Evolutionary conservation across 2,888 invertebrate species (phyloP).

Genomic region (Rotaria magnacalcarata): DNA sequence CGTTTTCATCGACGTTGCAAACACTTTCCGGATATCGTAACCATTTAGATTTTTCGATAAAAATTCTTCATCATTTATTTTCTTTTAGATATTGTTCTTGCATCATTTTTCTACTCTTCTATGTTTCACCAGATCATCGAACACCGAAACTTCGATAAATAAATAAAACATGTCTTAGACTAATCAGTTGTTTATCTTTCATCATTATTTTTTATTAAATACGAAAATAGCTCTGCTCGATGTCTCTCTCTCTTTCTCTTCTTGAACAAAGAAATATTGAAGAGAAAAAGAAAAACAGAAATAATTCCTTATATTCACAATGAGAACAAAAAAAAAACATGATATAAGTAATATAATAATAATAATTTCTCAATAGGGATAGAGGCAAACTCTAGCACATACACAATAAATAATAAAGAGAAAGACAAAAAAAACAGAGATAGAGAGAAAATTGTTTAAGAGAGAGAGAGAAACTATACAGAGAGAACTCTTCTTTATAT

Average conservation of each 20-base stretch:
- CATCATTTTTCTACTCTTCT: conserved; percentile 6
- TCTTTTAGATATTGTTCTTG: background rate
- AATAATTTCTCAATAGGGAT: too few relatives aligned
- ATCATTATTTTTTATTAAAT: too few relatives aligned
- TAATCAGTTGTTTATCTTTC: too few relatives aligned
- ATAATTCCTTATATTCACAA: conserved; percentile 1
- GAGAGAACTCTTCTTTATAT: conserved; percentile 26
- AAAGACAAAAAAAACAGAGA: background rate
- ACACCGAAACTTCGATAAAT: too few relatives aligned
- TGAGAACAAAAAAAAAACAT: conserved; percentile 15
- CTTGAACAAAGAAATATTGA: too few relatives aligned
- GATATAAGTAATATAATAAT: background rate
- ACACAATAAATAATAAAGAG: conserved; percentile 7
- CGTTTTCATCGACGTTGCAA: too few relatives aligned
- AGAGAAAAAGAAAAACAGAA: background rate
- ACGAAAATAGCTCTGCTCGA: conserved; percentile 17
- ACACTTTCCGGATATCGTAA: too few relatives aligned
- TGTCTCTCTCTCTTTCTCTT: background rate
- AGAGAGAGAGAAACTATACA: conserved; percentile 6
- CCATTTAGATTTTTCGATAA: too few relatives aligned
- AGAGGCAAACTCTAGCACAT: background rate
- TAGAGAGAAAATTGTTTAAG: too few relatives aligned
- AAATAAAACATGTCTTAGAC: too few relatives aligned
- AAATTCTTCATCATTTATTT: background rate
- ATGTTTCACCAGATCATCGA: background rate